Conservation (phyloP, 2,888 invertebrate genomes). For the Plagodis pulveraria region DNA sequence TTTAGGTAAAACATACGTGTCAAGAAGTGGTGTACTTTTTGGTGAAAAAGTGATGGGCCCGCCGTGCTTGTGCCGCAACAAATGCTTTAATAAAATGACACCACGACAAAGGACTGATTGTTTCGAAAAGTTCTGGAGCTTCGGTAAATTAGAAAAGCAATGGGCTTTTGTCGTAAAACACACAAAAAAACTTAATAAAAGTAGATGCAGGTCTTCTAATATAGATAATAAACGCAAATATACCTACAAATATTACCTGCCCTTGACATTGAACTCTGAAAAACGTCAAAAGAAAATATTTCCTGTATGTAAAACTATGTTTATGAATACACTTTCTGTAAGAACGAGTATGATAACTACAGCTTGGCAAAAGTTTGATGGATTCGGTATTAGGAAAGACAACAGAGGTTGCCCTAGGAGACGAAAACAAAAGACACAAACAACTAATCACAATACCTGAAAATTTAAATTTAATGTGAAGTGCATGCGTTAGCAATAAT, state of each 20-base stretch:
- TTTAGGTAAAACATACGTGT: neutral
- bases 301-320: neutral
- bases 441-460: too few relatives aligned
- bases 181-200: neutral
- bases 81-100: neutral
- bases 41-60: neutral
- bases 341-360: neutral
- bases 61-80: neutral
- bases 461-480: too few relatives aligned
- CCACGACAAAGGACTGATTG: neutral
- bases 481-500: too few relatives aligned
- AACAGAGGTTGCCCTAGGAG: neutral
- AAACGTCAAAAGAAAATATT: neutral
- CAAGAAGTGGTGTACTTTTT: neutral
- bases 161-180: neutral
- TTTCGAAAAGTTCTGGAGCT: neutral
- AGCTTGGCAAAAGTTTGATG: neutral
- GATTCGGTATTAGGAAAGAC: neutral
- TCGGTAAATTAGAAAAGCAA: neutral
- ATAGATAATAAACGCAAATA: neutral
- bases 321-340: neutral
- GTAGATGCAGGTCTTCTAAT: neutral
- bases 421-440: neutral
- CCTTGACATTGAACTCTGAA: neutral
- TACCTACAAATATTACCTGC: neutral